A percentile compares a stretch with the other conserved stretches of the same genome.
Evolutionary conservation across 2,113 vertebrate species (phyloP).

Genomic region (Prietella phreatophila): DNA sequence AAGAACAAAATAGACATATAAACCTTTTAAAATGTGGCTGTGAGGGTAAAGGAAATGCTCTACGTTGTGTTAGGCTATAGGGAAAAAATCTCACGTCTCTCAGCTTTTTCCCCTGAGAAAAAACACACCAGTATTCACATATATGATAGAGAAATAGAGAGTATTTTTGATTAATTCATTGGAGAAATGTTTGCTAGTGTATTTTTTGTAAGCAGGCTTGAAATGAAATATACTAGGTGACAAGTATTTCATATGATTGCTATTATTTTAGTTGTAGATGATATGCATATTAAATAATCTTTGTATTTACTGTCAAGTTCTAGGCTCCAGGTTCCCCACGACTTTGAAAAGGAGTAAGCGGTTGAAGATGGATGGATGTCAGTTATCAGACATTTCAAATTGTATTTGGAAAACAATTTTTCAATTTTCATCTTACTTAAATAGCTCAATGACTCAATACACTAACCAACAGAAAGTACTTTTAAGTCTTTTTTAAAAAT

Average conservation of each 20-base stretch:
- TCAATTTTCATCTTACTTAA: too few species aligned
- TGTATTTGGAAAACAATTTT: background rate
- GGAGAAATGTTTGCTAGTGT: background rate
- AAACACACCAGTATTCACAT: background rate
- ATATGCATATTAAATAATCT: too few species aligned
- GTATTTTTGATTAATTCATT: background rate
- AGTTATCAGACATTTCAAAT: background rate
- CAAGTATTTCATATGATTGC: background rate
- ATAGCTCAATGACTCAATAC: too few species aligned
- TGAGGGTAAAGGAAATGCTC: conserved; percentile 23
- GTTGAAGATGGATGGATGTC: too few species aligned
- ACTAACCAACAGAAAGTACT: too few species aligned
- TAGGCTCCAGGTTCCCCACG: too few species aligned
- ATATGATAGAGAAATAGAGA: background rate
- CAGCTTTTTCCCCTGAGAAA: background rate
- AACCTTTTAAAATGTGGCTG: background rate
- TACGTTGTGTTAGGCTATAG: background rate
- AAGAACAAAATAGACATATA: background rate
- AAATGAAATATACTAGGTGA: background rate
- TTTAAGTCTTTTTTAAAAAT: too few species aligned
- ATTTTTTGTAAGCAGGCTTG: background rate
- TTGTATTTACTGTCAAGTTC: background rate
- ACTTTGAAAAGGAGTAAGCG: too few species aligned
- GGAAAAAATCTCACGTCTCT: background rate
- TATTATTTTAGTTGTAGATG: background rate